Percentiles rank a stretch among this genome's conserved stretches.
phyloP scores from a whole-genome alignment of 2,888 invertebrate species.

The Parascotia fuliginaria region DNA sequence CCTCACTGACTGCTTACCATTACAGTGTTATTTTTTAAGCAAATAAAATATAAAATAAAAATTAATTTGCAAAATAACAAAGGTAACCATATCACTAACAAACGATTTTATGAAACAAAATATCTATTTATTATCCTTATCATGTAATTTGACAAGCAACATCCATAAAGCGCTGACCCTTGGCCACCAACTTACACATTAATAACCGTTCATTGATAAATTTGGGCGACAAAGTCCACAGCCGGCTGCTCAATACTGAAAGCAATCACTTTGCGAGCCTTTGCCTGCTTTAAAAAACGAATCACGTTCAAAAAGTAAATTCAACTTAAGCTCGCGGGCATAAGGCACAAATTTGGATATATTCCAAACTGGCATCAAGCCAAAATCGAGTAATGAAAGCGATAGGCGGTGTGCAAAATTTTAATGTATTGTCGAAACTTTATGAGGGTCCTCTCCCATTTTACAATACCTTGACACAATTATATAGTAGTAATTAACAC shows the following conservation, averaged over 20 bases:
- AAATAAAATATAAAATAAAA: too few species aligned
- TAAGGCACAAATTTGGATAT: constrained; percentile 36
- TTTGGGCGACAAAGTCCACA: constrained; percentile 36
- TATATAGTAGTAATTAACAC: constrained; percentile 13
- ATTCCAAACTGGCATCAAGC: constrained; percentile 41
- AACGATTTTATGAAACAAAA: background rate
- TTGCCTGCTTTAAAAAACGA: constrained; percentile 24
- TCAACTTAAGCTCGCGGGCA: constrained; percentile 24
- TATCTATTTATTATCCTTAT: background rate
- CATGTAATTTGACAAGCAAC: background rate
- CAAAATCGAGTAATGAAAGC: constrained; percentile 49
- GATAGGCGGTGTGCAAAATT: constrained; percentile 46
- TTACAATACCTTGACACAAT: constrained; percentile 16
- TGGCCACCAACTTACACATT: constrained; percentile 17
- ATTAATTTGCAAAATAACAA: background rate
- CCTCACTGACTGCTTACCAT: too few species aligned
- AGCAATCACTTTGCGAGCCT: constrained; percentile 45
- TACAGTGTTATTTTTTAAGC: too few species aligned
- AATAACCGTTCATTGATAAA: constrained; percentile 38
- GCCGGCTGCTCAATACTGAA: constrained; percentile 45
- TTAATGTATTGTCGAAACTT: constrained; percentile 52
- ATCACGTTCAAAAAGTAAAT: constrained; percentile 28
- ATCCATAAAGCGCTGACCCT: background rate
- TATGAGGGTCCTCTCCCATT: constrained; percentile 18
- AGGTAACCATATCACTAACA: background rate